Evolutionary conservation across 2,113 vertebrate genomes (phyloP), one percentile per base, ranked within the genome.

Genomic region (Psephotus haematonotus): DNA sequence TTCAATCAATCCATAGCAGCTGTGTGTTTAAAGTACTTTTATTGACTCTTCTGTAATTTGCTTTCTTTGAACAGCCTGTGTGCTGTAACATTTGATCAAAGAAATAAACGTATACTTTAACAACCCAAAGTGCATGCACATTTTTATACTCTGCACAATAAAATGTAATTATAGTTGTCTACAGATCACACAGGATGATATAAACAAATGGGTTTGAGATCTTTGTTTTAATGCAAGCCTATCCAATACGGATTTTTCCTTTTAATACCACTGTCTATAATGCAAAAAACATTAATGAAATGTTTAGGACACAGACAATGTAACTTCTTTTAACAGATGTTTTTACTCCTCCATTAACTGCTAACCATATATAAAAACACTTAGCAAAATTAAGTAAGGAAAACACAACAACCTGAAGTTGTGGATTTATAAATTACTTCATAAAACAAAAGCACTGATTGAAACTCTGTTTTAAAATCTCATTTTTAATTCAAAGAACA

Each of bases 1-100:
- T 82, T 91, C 88, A 95, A 76, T 92, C 70, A 93, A 87, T 92
- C 84, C 95, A 50, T 79, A 91, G 86, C 93, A 97, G 94, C 89
- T 96, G 90, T 92, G 78, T 92, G 57, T 95, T 96, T 96, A 93
- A 97, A 98, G 95, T 78, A 87, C 77, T 91, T 24, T 88, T 96
- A 97, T 97, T 94, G 97, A 97, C 90, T 97, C 88, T 97, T 98
- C 86, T 96, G 75, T 96, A 96, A 97, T 98, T 98, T 96, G 60
- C 93, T 97, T 92, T 92, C 96, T 97, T 98, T 98, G 93, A 98
- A 97, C 92, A 97, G 88, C 82, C 87, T 74, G 77, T 91, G 64
- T 88, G 93, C 97, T 98, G 72, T 95, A 98, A 98, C 97, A 96
- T 97, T 95, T 95, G 97, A 98, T 98, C 97, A 98, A 98, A 98